Evolutionary conservation across 1,140 invertebrate species (phyloP), one percentile per base, ranked within the genome.

Genomic region (Anoplolepis gracilipes): DNA sequence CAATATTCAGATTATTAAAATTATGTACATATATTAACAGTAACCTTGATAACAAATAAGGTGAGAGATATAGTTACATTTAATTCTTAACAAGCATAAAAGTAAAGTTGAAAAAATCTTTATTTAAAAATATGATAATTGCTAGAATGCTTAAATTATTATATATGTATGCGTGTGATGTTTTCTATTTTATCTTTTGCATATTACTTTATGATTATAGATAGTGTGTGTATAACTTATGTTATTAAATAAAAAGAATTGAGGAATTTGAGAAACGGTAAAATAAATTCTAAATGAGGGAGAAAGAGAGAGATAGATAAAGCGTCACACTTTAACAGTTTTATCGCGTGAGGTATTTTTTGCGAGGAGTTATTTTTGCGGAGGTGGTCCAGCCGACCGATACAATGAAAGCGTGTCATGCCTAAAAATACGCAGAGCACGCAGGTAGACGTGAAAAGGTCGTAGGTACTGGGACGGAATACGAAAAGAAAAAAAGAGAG

Each of bases 341-440:
- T 49, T 19, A 61, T n/a, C 39, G 33, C 42, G 39, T 33, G 59
- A 46, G 39, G 11, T 57, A 42, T 5, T 82, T 81, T 81, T 78
- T 77, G 62, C 49, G 33, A 16, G 30, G 42, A 87, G 39, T 73
- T 88, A 79, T 88, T 90, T 87, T 84, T 79, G 49, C 79, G 57
- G 55, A 76, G 53, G 62, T 84, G 82, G 64, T 55, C 59, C 61
- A 55, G 30, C 55, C 84, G 69, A 64, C 59, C 81, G 79, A 81
- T 73, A 87, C 79, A 87, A 92, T 91, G 90, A 92, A 92, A 92
- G 86, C 90, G 91, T 93, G 92, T 94, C 93, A 93, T 72, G 91
- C 90, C 91, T 94, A 93, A 94, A 94, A 94, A 94, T 93, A 94
- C 88, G 81, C 89, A 61, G 84, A 87, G 81, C 89, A 90, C 84